Evolutionary conservation across 1,140 invertebrate species (phyloP).

Genomic region (Dryas iulia): DNA sequence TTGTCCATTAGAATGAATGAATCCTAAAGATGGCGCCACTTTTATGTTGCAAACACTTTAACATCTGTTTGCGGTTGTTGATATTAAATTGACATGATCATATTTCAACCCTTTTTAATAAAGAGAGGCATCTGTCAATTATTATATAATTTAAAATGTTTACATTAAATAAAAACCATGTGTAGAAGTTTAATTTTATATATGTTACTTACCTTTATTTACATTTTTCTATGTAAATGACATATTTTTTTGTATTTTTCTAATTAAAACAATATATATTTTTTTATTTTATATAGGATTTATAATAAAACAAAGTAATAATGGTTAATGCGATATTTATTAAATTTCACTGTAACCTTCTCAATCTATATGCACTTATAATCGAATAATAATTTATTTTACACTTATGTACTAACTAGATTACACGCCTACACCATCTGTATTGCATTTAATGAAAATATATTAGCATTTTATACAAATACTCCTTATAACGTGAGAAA

Average conservation of each 20-base stretch:
- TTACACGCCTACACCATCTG: constrained; percentile 58
- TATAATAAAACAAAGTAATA: constrained; percentile 42
- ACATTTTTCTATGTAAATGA: too few species aligned
- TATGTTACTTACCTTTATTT: too few species aligned
- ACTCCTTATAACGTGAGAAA: constrained; percentile 22
- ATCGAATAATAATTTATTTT: constrained; percentile 77
- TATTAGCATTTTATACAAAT: constrained; percentile 45
- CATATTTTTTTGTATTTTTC: too few species aligned
- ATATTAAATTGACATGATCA: background rate
- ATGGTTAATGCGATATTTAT: constrained; percentile 79
- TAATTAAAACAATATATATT: too few species aligned
- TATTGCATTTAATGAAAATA: constrained; percentile 74
- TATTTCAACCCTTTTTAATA: background rate
- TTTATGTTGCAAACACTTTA: background rate
- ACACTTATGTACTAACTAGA: constrained; percentile 65
- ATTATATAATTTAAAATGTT: too few species aligned
- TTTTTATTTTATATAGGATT: background rate
- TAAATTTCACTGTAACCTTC: constrained; percentile 77
- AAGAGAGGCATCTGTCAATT: too few species aligned
- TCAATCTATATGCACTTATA: constrained; percentile 76
- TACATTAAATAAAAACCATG: too few species aligned
- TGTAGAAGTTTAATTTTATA: too few species aligned
- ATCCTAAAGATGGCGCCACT: background rate
- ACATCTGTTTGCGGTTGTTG: background rate
- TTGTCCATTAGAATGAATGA: background rate